These are phyloP conservation scores for Diacarnus erythraeanus DNA, from an alignment of 37 sponge, comb jelly and placozoan species.

Conservation along the genomic window DNA sequence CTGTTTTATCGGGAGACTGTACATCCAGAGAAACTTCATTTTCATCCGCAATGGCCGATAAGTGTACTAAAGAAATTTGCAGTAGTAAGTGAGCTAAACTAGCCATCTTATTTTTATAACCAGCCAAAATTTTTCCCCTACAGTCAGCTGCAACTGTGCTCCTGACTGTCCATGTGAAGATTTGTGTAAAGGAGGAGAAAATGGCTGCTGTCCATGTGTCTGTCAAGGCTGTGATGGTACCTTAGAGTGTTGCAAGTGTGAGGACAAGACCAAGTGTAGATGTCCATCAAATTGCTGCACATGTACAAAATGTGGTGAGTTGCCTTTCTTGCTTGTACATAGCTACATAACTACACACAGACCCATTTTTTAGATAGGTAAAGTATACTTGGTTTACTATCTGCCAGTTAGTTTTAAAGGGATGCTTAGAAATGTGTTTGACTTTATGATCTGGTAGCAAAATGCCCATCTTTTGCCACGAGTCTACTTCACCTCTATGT, in stretches of 20 bases:
- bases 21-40: too few species aligned
- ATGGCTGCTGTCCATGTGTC: slow-evolving; percentile 23
- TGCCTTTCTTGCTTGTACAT: too few species aligned
- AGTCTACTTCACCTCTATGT: background rate
- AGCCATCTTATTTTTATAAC: too few species aligned
- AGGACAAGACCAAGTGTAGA: background rate
- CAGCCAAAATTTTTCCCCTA: too few species aligned
- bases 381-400: background rate
- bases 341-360: too few species aligned
- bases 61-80: too few species aligned
- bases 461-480: background rate
- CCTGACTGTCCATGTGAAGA: slow-evolving; percentile 21
- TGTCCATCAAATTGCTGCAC: background rate
- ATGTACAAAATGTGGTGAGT: slow-evolving; percentile 20
- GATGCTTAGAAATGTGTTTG: background rate
- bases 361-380: too few species aligned
- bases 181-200: slow-evolving; percentile 4
- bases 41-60: too few species aligned
- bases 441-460: too few species aligned
- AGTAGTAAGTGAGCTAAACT: too few species aligned
- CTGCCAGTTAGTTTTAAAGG: background rate
- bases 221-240: slow-evolving; percentile 31
- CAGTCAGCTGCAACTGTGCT: slow-evolving; percentile 29
- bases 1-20: too few species aligned
- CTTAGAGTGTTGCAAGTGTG: slow-evolving; percentile 10